Base-by-base conservation (phyloP, 2,888 invertebrate genomes). In the Syritta pipiens region DNA sequence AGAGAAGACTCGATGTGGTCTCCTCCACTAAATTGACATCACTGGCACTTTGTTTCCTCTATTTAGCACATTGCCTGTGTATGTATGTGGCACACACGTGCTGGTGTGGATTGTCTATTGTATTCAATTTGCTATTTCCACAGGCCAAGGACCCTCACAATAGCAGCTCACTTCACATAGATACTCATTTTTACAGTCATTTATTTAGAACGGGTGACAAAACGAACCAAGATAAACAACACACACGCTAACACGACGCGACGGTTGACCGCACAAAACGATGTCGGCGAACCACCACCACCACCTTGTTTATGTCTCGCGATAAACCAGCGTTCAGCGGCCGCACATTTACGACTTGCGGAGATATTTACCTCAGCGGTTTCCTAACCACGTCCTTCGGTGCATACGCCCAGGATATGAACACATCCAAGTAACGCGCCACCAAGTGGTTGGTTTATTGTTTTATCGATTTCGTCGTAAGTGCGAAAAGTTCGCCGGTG, bases 131-230 rank as follows among this genome's bases (percentile, higher is more conserved):
- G 46, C 28, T 57, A 30, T 48, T 22, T 22, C 22, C 4, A 17
- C 19, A 7, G 48, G 32, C 28, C 37, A 68, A 49, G 28, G 30
- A 42, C 28, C 48, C 30, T 40, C 48, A 57, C 57, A 59, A n/a
- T n/a, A n/a, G n/a, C 24, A 59, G 57, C 40, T 40, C 57, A 57
- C 55, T 57, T 68, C 67, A 57, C 28, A 42, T 48, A 49, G 35
- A 57, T 67, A 37, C 37, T 48, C 28, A 48, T 28, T 37, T 48
- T 67, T 46, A 46, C 53, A 17, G 32, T 30, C 28, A n/a, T n/a
- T n/a, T n/a, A n/a, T n/a, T n/a, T n/a, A 14, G 53, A 19, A 22
- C 19, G 28, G 48, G 20, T 46, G 40, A 59, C 68, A 49, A 30
- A 22, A 42, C 42, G 44, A 28, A 53, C 51, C 40, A 12, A 24